A percentile compares a stretch with the other conserved stretches of the same genome.
Evolutionary conservation across 1,140 invertebrate genomes (phyloP).

Genomic region (Psilanteris sp.): DNA sequence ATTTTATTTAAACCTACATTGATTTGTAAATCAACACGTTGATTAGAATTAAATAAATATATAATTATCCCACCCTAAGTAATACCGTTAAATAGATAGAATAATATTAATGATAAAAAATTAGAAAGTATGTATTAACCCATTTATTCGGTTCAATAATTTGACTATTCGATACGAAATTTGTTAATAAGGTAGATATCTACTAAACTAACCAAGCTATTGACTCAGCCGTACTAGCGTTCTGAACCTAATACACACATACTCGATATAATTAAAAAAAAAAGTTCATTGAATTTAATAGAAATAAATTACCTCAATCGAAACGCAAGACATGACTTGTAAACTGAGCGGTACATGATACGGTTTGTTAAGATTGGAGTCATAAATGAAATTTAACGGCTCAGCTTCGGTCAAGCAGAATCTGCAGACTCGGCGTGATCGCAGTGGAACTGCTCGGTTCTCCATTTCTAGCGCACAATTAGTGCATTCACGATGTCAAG

Average conservation of each 20-base stretch:
- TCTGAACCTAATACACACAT: too few relatives aligned
- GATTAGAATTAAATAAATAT: too few relatives aligned
- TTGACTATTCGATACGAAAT: slow-evolving; percentile 44
- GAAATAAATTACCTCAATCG: slow-evolving; percentile 83
- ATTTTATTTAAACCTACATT: too few relatives aligned
- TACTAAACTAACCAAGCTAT: slow-evolving; percentile 51
- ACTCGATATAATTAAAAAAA: too few relatives aligned
- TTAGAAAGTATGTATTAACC: too few relatives aligned
- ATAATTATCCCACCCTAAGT: too few relatives aligned
- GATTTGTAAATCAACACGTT: too few relatives aligned
- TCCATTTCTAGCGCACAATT: slow-evolving; percentile 79
- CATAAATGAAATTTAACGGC: slow-evolving; percentile 84
- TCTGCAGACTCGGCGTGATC: slow-evolving; percentile 84
- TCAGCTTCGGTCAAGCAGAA: slow-evolving; percentile 84
- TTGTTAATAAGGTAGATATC: slow-evolving; percentile 28
- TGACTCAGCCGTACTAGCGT: slow-evolving; percentile 49
- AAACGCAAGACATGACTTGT: slow-evolving; percentile 87
- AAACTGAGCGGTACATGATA: slow-evolving; percentile 83
- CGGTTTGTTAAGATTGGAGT: slow-evolving; percentile 79
- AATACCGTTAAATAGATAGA: too few relatives aligned
- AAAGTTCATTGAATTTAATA: slow-evolving; percentile 8
- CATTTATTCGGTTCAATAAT: too few relatives aligned
- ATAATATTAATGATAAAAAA: too few relatives aligned
- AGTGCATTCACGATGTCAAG: neutral
- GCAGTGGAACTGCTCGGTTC: slow-evolving; percentile 81